Evolutionary conservation across 2,113 vertebrate genomes (phyloP).

Genomic region (Myiozetetes cayanensis): DNA sequence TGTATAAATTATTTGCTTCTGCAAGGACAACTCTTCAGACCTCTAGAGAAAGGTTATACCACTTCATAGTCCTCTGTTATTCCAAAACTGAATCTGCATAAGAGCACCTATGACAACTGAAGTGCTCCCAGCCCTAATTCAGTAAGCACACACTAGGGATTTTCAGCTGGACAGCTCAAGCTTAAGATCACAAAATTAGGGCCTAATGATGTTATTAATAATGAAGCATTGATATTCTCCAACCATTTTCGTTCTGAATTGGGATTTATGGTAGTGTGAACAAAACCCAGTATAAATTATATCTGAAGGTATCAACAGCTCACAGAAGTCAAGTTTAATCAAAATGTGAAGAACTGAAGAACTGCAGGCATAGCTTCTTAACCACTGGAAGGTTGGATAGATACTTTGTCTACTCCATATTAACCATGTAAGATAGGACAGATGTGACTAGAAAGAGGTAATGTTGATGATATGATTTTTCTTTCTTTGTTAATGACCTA

Average conservation of each 20-base stretch:
- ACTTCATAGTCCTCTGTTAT: neutral
- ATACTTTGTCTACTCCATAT: neutral
- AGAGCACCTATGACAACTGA: neutral
- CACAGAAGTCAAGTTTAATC: neutral
- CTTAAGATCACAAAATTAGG: slow-evolving; percentile 22
- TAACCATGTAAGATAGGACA: neutral
- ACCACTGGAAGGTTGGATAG: neutral
- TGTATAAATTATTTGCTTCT: neutral
- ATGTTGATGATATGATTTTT: neutral
- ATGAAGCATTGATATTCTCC: neutral
- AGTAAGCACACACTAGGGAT: neutral
- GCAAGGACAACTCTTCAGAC: neutral
- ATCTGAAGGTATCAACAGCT: neutral
- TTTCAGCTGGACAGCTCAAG: neutral
- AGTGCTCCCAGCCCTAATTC: neutral
- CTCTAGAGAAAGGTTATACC: neutral
- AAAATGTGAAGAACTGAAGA: neutral
- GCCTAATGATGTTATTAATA: slow-evolving; percentile 8
- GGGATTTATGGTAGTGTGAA: neutral
- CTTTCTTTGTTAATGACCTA: neutral
- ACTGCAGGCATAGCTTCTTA: neutral
- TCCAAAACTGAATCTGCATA: neutral
- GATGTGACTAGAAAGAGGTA: neutral
- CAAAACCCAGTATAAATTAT: neutral
- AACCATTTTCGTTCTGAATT: neutral